phyloP scores from a whole-genome alignment of 2,888 invertebrate species.

The Odontomyia ornata region DNA sequence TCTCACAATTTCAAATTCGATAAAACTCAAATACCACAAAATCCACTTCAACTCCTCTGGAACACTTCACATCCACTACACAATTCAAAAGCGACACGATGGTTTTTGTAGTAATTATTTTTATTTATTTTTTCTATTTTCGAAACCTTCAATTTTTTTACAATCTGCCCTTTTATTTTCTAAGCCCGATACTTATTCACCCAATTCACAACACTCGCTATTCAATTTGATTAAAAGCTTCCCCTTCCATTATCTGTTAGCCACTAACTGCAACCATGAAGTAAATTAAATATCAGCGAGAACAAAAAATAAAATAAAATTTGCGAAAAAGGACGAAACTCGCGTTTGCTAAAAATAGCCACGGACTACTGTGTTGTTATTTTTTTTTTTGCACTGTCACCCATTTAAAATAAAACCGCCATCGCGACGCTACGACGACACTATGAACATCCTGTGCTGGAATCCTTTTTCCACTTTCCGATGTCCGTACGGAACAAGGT shows the following conservation, averaged over 20 bases:
- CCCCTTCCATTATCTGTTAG: neutral
- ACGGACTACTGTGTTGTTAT: slow-evolving; percentile 24
- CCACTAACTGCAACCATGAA: slow-evolving; percentile 33
- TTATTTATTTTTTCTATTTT: too few relatives aligned
- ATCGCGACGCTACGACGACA: slow-evolving; percentile 35
- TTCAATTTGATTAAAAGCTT: slow-evolving; percentile 29
- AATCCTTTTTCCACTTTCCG: neutral
- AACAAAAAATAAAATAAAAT: slow-evolving; percentile 16
- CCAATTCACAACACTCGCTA: neutral
- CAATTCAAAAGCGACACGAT: too few relatives aligned
- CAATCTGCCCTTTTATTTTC: too few relatives aligned
- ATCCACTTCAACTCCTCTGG: too few relatives aligned
- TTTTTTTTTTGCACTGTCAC: slow-evolving; percentile 30
- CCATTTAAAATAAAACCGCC: slow-evolving; percentile 42
- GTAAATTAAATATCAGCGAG: slow-evolving; percentile 17
- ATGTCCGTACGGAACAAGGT: slow-evolving; percentile 41
- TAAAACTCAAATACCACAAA: too few relatives aligned
- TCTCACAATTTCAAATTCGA: too few relatives aligned
- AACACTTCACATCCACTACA: too few relatives aligned
- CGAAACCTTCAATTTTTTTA: too few relatives aligned
- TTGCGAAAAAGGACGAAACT: neutral
- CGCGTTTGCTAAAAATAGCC: slow-evolving; percentile 33
- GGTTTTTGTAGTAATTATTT: too few relatives aligned
- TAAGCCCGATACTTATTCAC: neutral
- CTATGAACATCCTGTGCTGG: neutral